These are phyloP conservation scores for Acholoe squamosa DNA, from an alignment of 2,888 invertebrate genomes.

Conservation along the genomic window DNA sequence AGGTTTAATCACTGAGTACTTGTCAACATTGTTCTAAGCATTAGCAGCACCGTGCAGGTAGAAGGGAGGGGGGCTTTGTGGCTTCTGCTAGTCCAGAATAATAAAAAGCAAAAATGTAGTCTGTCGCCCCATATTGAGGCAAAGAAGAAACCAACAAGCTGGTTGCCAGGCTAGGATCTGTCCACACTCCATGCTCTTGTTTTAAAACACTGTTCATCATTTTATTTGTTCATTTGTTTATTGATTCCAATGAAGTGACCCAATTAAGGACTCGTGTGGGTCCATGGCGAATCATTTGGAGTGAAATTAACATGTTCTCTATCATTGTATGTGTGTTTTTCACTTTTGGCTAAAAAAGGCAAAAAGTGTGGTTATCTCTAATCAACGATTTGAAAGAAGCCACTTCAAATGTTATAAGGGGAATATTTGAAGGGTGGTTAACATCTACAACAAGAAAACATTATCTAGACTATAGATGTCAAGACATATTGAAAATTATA, in stretches of 20 bases:
- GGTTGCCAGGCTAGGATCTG: background rate
- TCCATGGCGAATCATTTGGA: background rate
- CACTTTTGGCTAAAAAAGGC: too few relatives aligned
- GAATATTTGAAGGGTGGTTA: too few relatives aligned
- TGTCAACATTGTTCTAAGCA: background rate
- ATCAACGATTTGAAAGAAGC: too few relatives aligned
- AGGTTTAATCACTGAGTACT: slow-evolving; percentile 21
- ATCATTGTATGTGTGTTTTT: too few relatives aligned
- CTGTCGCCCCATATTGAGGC: background rate
- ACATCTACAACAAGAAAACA: too few relatives aligned
- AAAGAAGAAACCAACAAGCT: background rate
- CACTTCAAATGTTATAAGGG: too few relatives aligned
- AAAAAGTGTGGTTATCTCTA: too few relatives aligned
- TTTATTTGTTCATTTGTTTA: background rate
- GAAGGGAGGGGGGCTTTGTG: background rate
- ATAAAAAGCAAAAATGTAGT: background rate
- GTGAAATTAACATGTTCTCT: background rate
- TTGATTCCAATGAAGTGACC: background rate
- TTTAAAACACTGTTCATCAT: background rate
- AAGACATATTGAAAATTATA: too few relatives aligned
- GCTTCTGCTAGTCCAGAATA: background rate
- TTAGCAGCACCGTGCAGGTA: background rate
- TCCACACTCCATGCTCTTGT: background rate
- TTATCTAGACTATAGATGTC: too few relatives aligned
- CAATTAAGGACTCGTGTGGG: background rate